Evolutionary conservation across 2,113 vertebrate genomes (phyloP), one percentile per base, ranked within the genome.

Genomic region (Psilopsiagon aymara): DNA sequence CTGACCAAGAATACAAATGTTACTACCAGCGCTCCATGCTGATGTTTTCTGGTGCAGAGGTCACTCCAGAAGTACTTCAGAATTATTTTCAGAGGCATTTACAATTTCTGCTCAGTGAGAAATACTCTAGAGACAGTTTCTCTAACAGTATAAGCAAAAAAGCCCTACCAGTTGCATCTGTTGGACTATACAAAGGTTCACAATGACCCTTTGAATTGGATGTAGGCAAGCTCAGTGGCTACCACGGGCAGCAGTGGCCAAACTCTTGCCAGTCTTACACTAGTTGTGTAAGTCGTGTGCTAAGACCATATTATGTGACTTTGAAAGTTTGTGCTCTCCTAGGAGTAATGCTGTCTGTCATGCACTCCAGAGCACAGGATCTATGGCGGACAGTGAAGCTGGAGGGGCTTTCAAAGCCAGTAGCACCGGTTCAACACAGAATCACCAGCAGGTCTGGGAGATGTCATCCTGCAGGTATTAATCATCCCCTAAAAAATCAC

Each of bases 211-310:
- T 77, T 25, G n/a, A 31, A 31, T 52, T 2, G 25, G 70, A 41
- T 8, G 18, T 35, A 44, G 57, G 10, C 4, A 11, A 59, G 57
- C 25, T 55, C 44, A 41, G 44, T 7, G 17, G 44, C 20, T 59
- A 10, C 25, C 20, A 5, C 0, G 0, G 37, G 15, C 31, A 6
- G 3, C 33, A 39, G 6, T 2, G 31, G 31, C 52, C 74, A 49
- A 3, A 25, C 44, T 2, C 33, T 35, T 0, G 3, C 4, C 0
- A 1, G 43, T n/a, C 37, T 3, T 12, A 16, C 9, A 8, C 6
- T 33, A 16, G 16, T 39, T 10, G 4, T 0, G 1, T 2, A 31
- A 21, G 25, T 51, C 14, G 1, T 0, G 0, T 46, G 44, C 21
- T 49, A 7, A 17, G 16, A 17, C 43, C 2, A 0, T 33, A 19